Evolutionary conservation across 2,797 vertebrate species (phyloP), one percentile per base, ranked within the genome.

Genomic region (Gymnocypris eckloni): DNA sequence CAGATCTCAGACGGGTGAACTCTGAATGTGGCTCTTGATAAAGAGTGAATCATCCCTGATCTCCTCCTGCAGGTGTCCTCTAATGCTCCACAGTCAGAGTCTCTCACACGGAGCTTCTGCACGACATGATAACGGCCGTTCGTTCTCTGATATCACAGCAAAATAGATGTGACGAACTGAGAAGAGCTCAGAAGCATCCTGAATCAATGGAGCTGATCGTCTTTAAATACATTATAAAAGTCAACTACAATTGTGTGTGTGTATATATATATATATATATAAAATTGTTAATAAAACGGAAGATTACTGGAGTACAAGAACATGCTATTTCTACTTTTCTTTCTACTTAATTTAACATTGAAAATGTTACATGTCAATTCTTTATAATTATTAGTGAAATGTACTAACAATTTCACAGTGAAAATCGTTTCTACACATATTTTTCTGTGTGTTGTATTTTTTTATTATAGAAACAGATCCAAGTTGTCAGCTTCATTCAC

Each of bases 1-100:
- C 84, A 61, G 25, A 87, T 87, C 28, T 82, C 87, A 85, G 83
- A 87, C 82, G 66, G 84, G 33, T n/a, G 86, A 91, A 90, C 88
- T 90, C 87, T 37, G 64, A 28, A 33, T 66, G 64, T 66, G 64
- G 28, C 28, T 37, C 64, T 39, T 67, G 39, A 87, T 78, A 84
- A 79, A 81, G 70, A 86, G 45, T 71, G 79, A 89, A 88, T 87
- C 86, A 86, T 77, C 83, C 2, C 79, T 45, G 25, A 73, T 54
- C 85, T 52, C 16, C 59, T 77, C 75, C 75, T 39, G 33, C 6
- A 5, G 75, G 12, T 41, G 52, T 56, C 75, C 54, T 41, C 33
- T 59, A 11, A n/a, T n/a, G 20, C 75, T 77, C 12, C 33, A 77
- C 50, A 45, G 52, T 8, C 69, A 45, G n/a, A 37, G 11, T 20